These are phyloP conservation scores for Harlomillsia oculata DNA, from an alignment of 1,140 invertebrate genomes.

Conservation along the genomic window DNA sequence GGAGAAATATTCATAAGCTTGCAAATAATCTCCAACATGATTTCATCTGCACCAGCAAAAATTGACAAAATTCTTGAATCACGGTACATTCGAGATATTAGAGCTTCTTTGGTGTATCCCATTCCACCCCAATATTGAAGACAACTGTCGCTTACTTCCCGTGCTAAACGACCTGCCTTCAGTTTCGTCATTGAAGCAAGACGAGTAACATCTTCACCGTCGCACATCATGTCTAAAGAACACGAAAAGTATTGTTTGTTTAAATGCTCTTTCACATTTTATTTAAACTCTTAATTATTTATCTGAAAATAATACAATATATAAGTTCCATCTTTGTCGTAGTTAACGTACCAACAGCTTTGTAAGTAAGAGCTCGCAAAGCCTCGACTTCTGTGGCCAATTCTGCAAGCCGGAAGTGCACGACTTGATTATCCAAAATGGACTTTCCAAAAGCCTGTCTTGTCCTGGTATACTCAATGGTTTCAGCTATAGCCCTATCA, in stretches of 20 bases:
- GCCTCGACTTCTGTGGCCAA: constrained; percentile 49
- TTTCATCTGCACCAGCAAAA: constrained; percentile 53
- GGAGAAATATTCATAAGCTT: constrained; percentile 46
- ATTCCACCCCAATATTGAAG: constrained; percentile 53
- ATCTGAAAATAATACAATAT: not conserved
- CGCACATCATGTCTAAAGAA: constrained; percentile 40
- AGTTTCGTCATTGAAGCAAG: constrained; percentile 50
- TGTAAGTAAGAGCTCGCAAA: constrained; percentile 45
- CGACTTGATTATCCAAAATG: constrained; percentile 46
- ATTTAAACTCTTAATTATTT: not conserved
- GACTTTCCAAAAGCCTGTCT: constrained; percentile 46
- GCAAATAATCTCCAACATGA: constrained; percentile 52
- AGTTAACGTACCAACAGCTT: constrained; percentile 37
- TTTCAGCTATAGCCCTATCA: constrained; percentile 42
- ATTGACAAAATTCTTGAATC: constrained; percentile 50
- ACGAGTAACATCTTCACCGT: constrained; percentile 49
- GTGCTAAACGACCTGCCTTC: constrained; percentile 46
- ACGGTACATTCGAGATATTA: constrained; percentile 44
- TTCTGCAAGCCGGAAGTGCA: constrained; percentile 50
- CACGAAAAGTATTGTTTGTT: not conserved
- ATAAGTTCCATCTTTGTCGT: not conserved
- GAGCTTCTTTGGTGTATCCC: constrained; percentile 48
- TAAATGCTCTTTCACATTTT: too few relatives aligned
- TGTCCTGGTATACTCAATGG: constrained; percentile 46
- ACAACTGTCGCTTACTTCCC: constrained; percentile 48